Evolutionary conservation across 92 coral and sea anemone species (phyloP), one percentile per base, ranked within the genome.

Genomic region (Epizoanthus scotinus): DNA sequence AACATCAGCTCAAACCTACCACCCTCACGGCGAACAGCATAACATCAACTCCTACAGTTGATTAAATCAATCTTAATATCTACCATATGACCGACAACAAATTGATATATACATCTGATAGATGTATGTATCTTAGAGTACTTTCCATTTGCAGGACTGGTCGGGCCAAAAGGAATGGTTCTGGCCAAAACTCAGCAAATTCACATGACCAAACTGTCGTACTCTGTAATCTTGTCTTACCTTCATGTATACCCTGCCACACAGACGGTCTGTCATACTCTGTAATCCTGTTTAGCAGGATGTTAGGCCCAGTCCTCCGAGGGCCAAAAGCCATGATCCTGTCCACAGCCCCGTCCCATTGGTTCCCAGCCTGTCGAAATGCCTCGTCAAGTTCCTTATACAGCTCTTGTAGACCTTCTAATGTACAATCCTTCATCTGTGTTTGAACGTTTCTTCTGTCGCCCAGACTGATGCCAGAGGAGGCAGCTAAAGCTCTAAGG

Each of bases 311-410:
- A 77, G 89, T 86, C 67, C 98, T 85, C 38, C 91, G 90, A 2
- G 99, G 98, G 17, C 98, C 99, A 86, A 95, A 95, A 22, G 99
- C 92, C 99, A 97, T 93, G 69, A 95, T 93, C 50, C 67, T 63
- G 60, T 93, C 99, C 22, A 85, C 94, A 8, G 91, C 93, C 3
- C 90, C 94, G 14, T 87, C 71, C 99, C 99, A 95, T 53, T 77
- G 84, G 25, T 29, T 66, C 1, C 96, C 99, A 50, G 95, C 93
- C 64, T 93, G 92, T 29, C 84, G 83, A 74, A 95, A 95, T 28
- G 90, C 86, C 49, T 64, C 75, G 57, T 84, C 60, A 40, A 95
- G 82, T 59, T 93, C 86, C 70, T 85, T 86, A 84, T 95, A 93
- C 63, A 95, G 89, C 70, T 67, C 89, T 64, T 71, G 82, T 57